phyloP scores from a whole-genome alignment of 1,140 invertebrate genomes.

The Drosophila bipectinata region DNA sequence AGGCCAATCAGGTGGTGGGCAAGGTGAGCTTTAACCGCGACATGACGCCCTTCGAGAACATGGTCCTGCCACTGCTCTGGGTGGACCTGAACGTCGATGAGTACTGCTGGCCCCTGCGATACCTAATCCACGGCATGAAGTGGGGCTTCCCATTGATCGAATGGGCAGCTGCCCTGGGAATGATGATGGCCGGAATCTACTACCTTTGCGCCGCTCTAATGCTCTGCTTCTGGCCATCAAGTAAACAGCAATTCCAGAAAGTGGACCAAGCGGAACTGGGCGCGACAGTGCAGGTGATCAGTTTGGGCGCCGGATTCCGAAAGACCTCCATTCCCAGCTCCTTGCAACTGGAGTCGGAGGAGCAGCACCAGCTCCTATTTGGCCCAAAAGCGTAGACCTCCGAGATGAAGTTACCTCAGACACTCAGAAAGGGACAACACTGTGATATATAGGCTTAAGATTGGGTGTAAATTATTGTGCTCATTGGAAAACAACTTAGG shows the following conservation, averaged over 20 bases:
- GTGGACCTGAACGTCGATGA: slow-evolving; percentile 85
- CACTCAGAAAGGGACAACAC: slow-evolving; percentile 37
- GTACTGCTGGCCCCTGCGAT: slow-evolving; percentile 62
- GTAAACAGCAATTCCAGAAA: slow-evolving; percentile 34
- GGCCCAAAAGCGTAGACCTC: slow-evolving; percentile 19
- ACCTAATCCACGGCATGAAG: slow-evolving; percentile 73
- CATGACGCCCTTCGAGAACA: slow-evolving; percentile 86
- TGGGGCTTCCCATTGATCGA: slow-evolving; percentile 78
- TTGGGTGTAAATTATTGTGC: slow-evolving; percentile 74
- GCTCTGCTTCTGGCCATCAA: slow-evolving; percentile 64
- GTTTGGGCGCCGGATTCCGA: slow-evolving; percentile 10
- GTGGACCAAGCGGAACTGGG: slow-evolving; percentile 39
- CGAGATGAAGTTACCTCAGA: slow-evolving; percentile 38
- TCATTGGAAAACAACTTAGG: slow-evolving; percentile 76
- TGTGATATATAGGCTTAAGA: slow-evolving; percentile 75
- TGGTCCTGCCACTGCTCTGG: slow-evolving; percentile 88
- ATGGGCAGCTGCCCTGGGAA: slow-evolving; percentile 72
- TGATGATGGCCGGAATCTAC: slow-evolving; percentile 78
- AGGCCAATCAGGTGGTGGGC: slow-evolving; percentile 88
- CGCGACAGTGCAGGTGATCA: slow-evolving; percentile 8
- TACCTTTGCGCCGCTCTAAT: slow-evolving; percentile 80
- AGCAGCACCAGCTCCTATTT: slow-evolving; percentile 44
- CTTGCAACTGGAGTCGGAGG: slow-evolving; percentile 42
- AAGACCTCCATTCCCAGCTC: slow-evolving; percentile 23
- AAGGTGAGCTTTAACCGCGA: slow-evolving; percentile 85